Conservation (phyloP, 2,888 invertebrate species). For the Pinctada fucata region DNA sequence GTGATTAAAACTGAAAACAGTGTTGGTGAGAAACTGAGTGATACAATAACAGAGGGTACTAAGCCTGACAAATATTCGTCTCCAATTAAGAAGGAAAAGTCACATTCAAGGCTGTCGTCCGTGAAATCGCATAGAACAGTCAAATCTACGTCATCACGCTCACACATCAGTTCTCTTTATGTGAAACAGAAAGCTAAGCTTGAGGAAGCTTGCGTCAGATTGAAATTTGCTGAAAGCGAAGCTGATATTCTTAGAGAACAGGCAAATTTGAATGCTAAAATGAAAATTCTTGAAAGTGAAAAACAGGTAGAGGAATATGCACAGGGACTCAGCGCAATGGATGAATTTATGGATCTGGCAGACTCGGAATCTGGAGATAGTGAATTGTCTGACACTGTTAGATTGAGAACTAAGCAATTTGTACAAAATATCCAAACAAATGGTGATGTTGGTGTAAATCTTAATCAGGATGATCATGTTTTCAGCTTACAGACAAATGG, state of each 20-base stretch:
- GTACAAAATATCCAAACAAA: background rate
- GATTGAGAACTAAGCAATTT: background rate
- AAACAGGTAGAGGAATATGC: constrained; percentile 9
- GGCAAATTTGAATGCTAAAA: constrained; percentile 15
- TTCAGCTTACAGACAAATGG: no score
- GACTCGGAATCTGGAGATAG: background rate
- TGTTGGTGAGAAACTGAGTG: background rate
- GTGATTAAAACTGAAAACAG: background rate
- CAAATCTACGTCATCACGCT: background rate
- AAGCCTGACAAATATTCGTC: background rate
- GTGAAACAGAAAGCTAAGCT: constrained; percentile 15
- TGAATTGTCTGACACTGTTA: background rate
- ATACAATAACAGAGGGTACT: background rate
- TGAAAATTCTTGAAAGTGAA: constrained; percentile 14
- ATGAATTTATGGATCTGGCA: constrained; percentile 4
- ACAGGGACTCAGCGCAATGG: constrained; percentile 10
- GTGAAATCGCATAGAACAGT: background rate
- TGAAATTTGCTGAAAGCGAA: constrained; percentile 8
- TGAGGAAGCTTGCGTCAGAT: constrained; percentile 14
- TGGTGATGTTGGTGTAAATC: no score
- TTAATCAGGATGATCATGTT: no score
- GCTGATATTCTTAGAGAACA: constrained; percentile 18
- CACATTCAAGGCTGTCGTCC: background rate
- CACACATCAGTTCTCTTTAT: constrained; percentile 8
- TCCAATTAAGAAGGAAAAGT: background rate